Percentiles rank a stretch among this genome's conserved stretches.
phyloP scores from a whole-genome alignment of 2,888 invertebrate genomes.

The Charanyca ferruginea region DNA sequence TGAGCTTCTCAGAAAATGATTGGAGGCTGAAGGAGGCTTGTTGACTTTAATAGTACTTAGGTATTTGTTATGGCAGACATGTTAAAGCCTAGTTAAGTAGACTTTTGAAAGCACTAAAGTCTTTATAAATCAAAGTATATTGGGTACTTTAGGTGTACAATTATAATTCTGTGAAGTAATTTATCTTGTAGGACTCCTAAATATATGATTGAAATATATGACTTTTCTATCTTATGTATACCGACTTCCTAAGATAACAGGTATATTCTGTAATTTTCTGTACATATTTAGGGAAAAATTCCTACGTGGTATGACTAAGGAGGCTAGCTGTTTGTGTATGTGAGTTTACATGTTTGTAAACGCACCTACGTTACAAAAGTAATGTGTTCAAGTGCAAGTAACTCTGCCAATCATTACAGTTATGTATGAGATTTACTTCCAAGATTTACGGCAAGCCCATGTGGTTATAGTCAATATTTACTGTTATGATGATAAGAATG shows the following conservation, averaged over 20 bases:
- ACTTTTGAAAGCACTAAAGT: slow-evolving; percentile 1
- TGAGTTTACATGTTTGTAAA: no score
- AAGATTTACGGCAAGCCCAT: slow-evolving; percentile 3
- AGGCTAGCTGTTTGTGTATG: no score
- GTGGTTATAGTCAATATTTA: slow-evolving; percentile 25
- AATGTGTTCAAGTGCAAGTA: not conserved
- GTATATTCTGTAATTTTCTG: not conserved
- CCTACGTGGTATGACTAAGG: no score
- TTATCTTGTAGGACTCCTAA: no score
- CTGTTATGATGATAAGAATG: slow-evolving; percentile 10
- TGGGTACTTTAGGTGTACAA: not conserved
- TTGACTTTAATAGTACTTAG: slow-evolving; percentile 22
- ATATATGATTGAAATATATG: no score
- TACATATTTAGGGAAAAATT: not conserved
- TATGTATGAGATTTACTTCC: slow-evolving; percentile 13
- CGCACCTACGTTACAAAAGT: not conserved
- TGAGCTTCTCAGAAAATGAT: slow-evolving; percentile 42
- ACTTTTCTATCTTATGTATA: not conserved
- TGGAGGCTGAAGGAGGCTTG: slow-evolving; percentile 20
- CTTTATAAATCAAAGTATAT: slow-evolving; percentile 5
- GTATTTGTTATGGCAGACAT: not conserved
- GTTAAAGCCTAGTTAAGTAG: not conserved
- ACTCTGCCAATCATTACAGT: not conserved
- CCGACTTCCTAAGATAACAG: not conserved
- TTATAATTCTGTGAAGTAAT: not conserved